These are phyloP conservation scores for Pasiphila rectangulata DNA, from an alignment of 2,888 invertebrate species.

Conservation along the genomic window DNA sequence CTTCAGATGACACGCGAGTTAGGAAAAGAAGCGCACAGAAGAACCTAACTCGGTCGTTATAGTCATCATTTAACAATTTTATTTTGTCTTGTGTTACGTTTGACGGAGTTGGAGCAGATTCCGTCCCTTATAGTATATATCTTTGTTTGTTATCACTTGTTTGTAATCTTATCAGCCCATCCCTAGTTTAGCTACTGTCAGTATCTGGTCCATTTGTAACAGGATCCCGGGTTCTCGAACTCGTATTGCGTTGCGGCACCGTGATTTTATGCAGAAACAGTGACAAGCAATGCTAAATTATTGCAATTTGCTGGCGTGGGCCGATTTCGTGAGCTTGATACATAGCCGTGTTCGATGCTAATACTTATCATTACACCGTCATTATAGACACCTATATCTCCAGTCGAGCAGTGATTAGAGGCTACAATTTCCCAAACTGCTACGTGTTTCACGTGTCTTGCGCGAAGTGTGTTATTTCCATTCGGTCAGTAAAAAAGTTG, in stretches of 20 bases:
- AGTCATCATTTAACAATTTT: no score
- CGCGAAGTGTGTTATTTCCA: not conserved
- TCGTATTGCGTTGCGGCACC: conserved; percentile 27
- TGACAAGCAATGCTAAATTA: conserved; percentile 48
- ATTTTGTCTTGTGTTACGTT: no score
- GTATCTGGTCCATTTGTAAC: conserved; percentile 41
- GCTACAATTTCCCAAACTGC: conserved; percentile 8
- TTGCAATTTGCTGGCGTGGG: conserved; percentile 52
- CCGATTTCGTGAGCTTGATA: conserved; percentile 44
- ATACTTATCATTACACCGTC: conserved; percentile 40
- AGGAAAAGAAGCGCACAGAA: no score
- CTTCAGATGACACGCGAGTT: no score
- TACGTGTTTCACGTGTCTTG: conserved; percentile 7
- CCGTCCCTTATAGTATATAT: no score
- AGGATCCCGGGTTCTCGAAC: conserved; percentile 38
- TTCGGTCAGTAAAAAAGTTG: not conserved
- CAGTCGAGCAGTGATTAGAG: conserved; percentile 12
- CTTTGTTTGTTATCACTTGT: no score
- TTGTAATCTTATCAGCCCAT: conserved; percentile 1
- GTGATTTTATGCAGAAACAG: conserved; percentile 35
- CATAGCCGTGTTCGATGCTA: conserved; percentile 41
- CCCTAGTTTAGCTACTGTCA: conserved; percentile 12
- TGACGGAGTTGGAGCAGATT: no score
- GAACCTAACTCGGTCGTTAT: no score
- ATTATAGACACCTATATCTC: conserved; percentile 31